These are phyloP conservation scores for Catalaphyllia jardinei DNA, from an alignment of 64 coral and sea anemone genomes.

Conservation along the genomic window DNA sequence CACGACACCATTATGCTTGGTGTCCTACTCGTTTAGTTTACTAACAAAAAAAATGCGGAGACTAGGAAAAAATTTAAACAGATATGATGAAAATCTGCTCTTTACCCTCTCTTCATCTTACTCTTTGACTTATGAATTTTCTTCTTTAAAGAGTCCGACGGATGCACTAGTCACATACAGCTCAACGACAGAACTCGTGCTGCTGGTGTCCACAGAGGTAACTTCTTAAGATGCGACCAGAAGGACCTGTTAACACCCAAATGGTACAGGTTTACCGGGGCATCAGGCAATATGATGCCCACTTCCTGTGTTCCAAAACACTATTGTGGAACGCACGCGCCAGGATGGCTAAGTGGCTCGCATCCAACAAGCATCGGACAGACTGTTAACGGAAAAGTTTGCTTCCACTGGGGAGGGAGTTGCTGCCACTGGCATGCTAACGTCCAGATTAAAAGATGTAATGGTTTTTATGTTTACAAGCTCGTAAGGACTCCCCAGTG, in stretches of 20 bases:
- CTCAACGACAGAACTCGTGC: slow-evolving; percentile 18
- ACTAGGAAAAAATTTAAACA: too few relatives aligned
- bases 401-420: slow-evolving; percentile 28
- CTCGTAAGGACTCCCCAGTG: slow-evolving; percentile 15
- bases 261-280: slow-evolving; percentile 48
- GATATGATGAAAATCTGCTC: too few relatives aligned
- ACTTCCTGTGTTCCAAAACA: slow-evolving; percentile 36
- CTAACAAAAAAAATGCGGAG: too few relatives aligned
- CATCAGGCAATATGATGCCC: slow-evolving; percentile 14
- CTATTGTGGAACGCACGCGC: slow-evolving; percentile 47
- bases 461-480: slow-evolving; percentile 52
- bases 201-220: slow-evolving; percentile 14
- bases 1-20: too few relatives aligned
- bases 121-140: too few relatives aligned
- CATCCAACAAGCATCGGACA: slow-evolving; percentile 31
- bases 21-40: too few relatives aligned
- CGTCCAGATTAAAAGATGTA: slow-evolving; percentile 30
- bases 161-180: not conserved
- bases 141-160: not conserved
- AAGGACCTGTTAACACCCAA: not conserved
- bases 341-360: slow-evolving; percentile 35
- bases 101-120: too few relatives aligned
- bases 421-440: slow-evolving; percentile 23
- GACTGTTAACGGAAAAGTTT: slow-evolving; percentile 22
- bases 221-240: slow-evolving; percentile 40